Base-by-base conservation (phyloP, 2,888 invertebrate genomes). In the Bruchidius siliquastri region DNA sequence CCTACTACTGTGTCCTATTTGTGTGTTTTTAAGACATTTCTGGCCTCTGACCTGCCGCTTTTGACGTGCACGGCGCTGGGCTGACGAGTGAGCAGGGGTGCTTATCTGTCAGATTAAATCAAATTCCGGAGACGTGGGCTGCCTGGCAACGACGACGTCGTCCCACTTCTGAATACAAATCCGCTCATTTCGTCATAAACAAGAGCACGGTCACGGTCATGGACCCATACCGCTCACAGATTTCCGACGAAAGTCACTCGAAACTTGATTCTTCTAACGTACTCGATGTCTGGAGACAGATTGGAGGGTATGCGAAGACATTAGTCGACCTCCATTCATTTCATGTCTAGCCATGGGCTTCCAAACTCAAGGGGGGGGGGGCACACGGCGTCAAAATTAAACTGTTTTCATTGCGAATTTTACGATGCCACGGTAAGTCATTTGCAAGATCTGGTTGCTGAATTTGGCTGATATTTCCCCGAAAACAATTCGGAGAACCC, bases 81-180 rank as follows among this genome's bases (percentile, higher is more conserved):
- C 76, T 74, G 75, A 73, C 72, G 74, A 76, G 74, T 71, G 76
- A 79, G 78, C 49, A 49, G 80, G 79, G 79, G 79, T 77, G 80
- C 83, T 84, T 85, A 85, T 85, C 84, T 84, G 79, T 78, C 79
- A 83, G 84, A 84, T 85, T 84, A 84, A 82, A 85, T 84, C 85
- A 83, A 85, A 83, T 84, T 84, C 84, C 80, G 81, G 83, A 80
- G 80, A 85, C 85, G 85, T 85, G 85, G 85, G 85, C 81, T 81
- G 84, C 79, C 83, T 84, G 84, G 82, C 82, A 83, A 83, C 82
- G 82, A 83, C 77, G 80, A 80, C 76, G 78, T 75, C 78, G 78
- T 76, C 78, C 75, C 79, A 78, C 81, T 80, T 80, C 81, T 84
- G 85, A 84, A 85, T 85, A 85, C 82, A 85, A 85, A 85, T 84